Evolutionary conservation across 2,797 vertebrate genomes (phyloP), one percentile per base, ranked within the genome.

Genomic region (Tiaroga cobitis): DNA sequence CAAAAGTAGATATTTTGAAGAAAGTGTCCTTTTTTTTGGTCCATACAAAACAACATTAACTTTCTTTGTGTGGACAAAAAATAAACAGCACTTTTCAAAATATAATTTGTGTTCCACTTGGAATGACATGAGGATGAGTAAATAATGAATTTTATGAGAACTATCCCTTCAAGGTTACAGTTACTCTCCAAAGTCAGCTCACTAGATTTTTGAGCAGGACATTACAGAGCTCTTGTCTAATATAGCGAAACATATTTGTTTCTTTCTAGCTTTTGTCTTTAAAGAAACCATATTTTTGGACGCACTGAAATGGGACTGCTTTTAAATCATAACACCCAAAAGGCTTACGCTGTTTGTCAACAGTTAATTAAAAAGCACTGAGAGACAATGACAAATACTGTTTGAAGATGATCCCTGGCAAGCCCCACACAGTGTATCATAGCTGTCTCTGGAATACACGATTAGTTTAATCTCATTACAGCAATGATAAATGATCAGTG

Each of bases 331-430:
- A 90, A 91, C 63, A 92, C 67, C 91, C 87, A 92, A 89, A 84
- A 87, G 81, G 88, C 89, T 89, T 88, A 88, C 69, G 85, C 87
- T 90, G 92, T 92, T 94, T 91, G 92, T 91, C 92, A 89, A 87
- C 88, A 92, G 92, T 94, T 94, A 94, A 95, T 95, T 95, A 94
- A 93, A 94, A 92, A 93, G 91, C 92, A 92, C 88, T 87, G 89
- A 89, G 90, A 93, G 92, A 94, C 93, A 94, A 93, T 94, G 93
- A 95, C 93, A 93, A 94, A 94, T 93, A 94, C 93, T 94, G 93
- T 94, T 94, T 91, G 88, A 92, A 92, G 92, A 93, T 91, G 91
- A 94, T 94, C 90, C 91, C 93, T 93, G 93, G 93, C 94, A 93
- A 93, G 92, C 90, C 82, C 89, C 91, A 89, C 91, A 92, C 92